These are phyloP conservation scores for Euspilapteryx auroguttella DNA, from an alignment of 2,888 invertebrate species.

Conservation along the genomic window DNA sequence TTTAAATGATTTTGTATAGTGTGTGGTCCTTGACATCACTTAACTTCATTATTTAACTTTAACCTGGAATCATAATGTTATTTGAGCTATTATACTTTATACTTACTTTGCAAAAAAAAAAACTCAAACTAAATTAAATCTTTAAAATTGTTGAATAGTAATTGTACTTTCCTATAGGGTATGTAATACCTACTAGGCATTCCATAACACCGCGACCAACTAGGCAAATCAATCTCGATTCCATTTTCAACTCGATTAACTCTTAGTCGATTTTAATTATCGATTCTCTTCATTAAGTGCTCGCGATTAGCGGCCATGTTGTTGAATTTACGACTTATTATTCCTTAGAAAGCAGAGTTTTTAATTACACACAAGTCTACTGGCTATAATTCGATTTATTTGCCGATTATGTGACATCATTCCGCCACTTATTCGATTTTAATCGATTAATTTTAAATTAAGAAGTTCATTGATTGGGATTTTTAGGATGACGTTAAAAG, in stretches of 20 bases:
- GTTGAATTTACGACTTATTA: conserved; percentile 39
- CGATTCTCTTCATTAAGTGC: conserved; percentile 50
- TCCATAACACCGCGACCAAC: too few species aligned
- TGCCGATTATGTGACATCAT: conserved; percentile 37
- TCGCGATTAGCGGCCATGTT: conserved; percentile 53
- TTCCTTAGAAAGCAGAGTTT: conserved; percentile 18
- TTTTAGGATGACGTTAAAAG: too few species aligned
- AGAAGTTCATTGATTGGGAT: too few species aligned
- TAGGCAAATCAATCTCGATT: conserved; percentile 14
- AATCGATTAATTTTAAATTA: conserved; percentile 10
- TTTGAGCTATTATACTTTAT: too few species aligned
- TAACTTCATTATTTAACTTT: too few species aligned
- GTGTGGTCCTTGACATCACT: too few species aligned
- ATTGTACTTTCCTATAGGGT: too few species aligned
- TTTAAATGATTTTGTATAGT: too few species aligned
- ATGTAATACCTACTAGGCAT: too few species aligned
- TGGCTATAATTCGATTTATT: conserved; percentile 26
- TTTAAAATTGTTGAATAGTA: neutral
- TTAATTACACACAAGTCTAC: conserved; percentile 37
- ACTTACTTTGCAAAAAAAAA: neutral
- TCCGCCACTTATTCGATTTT: conserved; percentile 12
- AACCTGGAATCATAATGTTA: too few species aligned
- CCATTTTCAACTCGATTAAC: conserved; percentile 56
- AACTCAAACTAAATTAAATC: neutral
- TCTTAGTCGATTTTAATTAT: conserved; percentile 44